Evolutionary conservation across 2,113 vertebrate species (phyloP), one percentile per base, ranked within the genome.

Genomic region (Morone chrysops): DNA sequence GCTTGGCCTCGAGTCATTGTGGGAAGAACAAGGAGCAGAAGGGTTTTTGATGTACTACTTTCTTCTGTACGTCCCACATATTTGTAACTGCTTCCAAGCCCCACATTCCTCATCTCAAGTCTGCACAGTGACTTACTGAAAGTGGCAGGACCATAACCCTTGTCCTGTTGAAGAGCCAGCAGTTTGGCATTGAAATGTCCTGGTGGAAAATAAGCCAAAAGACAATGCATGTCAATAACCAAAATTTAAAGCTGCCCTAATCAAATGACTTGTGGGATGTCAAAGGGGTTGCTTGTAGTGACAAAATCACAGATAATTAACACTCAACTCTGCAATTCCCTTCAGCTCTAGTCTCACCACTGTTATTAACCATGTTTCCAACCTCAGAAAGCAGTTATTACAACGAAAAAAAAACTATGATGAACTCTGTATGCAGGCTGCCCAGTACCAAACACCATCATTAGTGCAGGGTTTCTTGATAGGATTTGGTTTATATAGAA

Each of bases 21-120:
- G 56, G 62, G 31, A 36, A 70, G 48, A 80, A 51, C 36, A 59
- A 68, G 60, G 48, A 62, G 40, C 36, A 47, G 54, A 36, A 40
- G 38, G 41, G 25, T 16, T 75, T 83, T 41, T 72, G 17, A 59
- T 75, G 54, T 50, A 57, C 57, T 81, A 57, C 57, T 81, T 70
- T 48, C 45, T 22, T 54, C 22, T 62, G 20, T 40, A 47, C 54
- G 82, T 79, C 40, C 67, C 57, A 62, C 0, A 9, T 60, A 53
- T 60, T 75, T 62, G 14, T 67, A 50, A 66, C 47, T 43, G 20
- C 61, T 79, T 82, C 70, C 61, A 70, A 56, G 60, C 38, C 51
- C 25, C 0, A 17, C 53, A 70, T 75, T 68, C 36, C 22, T 85
- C 11, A 1, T 41, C 77, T 47, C 16, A 67, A 41, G 9, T 43